These are phyloP conservation scores for Cenopis cana DNA, from an alignment of 2,888 invertebrate genomes.

Conservation along the genomic window DNA sequence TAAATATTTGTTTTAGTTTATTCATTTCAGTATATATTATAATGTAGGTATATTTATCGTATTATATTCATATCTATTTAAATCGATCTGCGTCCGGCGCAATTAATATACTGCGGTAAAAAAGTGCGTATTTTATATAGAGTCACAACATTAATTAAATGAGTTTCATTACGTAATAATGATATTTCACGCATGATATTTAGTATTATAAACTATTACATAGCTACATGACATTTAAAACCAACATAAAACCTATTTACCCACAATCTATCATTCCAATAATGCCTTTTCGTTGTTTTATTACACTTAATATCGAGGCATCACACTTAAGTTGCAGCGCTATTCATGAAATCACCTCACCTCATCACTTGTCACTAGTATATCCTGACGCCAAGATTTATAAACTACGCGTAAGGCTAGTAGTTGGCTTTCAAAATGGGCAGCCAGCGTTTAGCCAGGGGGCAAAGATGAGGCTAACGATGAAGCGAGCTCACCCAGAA, in stretches of 20 bases:
- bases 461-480: too few relatives aligned
- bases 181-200: neutral
- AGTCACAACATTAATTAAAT: too few relatives aligned
- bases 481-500: too few relatives aligned
- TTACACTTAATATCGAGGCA: constrained; percentile 11
- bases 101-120: neutral
- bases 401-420: neutral
- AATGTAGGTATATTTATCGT: too few relatives aligned
- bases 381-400: neutral
- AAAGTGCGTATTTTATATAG: neutral
- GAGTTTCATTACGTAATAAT: too few relatives aligned
- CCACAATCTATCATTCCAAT: neutral
- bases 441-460: too few relatives aligned
- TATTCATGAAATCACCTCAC: too few relatives aligned
- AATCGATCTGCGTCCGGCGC: neutral
- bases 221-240: neutral
- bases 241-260: constrained; percentile 1
- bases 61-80: too few relatives aligned
- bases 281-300: neutral
- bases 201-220: neutral
- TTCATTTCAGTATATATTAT: too few relatives aligned
- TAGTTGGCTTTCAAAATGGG: too few relatives aligned
- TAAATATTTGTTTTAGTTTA: too few relatives aligned
- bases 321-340: neutral
- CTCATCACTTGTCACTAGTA: too few relatives aligned